Percentiles rank a stretch among this genome's conserved stretches.
Evolutionary conservation across 2,113 vertebrate genomes (phyloP).

Genomic region (Nothoprocta pentlandii): DNA sequence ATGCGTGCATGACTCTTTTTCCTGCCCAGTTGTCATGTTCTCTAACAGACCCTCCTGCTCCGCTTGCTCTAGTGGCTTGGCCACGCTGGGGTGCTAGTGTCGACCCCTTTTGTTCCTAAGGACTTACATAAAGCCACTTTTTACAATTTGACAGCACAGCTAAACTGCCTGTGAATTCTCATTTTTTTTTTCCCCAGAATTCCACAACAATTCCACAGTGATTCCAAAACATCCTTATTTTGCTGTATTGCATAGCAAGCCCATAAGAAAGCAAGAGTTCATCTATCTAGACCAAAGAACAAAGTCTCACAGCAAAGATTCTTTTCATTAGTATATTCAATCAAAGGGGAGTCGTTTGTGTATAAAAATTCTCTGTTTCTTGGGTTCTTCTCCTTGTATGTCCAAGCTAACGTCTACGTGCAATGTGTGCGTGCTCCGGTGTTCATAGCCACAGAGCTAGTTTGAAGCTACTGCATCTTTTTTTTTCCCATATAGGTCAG

Average conservation of each 20-base stretch:
- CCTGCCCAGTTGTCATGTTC: too few relatives aligned
- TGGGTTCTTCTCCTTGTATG: background rate
- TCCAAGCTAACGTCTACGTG: background rate
- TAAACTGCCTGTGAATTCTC: background rate
- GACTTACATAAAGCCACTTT: background rate
- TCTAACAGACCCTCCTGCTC: too few relatives aligned
- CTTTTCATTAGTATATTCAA: background rate
- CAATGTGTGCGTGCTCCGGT: background rate
- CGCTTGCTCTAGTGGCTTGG: too few relatives aligned
- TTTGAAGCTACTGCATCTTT: background rate
- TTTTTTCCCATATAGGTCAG: background rate
- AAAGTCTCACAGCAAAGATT: background rate
- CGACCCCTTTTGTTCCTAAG: background rate
- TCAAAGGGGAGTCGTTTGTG: background rate
- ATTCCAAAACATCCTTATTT: background rate
- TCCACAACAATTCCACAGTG: background rate
- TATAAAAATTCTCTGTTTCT: background rate
- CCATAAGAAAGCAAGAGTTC: background rate
- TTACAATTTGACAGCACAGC: background rate
- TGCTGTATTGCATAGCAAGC: background rate
- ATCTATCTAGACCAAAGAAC: background rate
- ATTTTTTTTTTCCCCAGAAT: background rate
- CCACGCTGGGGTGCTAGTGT: too few relatives aligned
- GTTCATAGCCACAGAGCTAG: conserved; percentile 16
- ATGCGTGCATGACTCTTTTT: too few relatives aligned